These are phyloP conservation scores for Lacerta agilis DNA, from an alignment of 2,797 vertebrate genomes.

Conservation along the genomic window DNA sequence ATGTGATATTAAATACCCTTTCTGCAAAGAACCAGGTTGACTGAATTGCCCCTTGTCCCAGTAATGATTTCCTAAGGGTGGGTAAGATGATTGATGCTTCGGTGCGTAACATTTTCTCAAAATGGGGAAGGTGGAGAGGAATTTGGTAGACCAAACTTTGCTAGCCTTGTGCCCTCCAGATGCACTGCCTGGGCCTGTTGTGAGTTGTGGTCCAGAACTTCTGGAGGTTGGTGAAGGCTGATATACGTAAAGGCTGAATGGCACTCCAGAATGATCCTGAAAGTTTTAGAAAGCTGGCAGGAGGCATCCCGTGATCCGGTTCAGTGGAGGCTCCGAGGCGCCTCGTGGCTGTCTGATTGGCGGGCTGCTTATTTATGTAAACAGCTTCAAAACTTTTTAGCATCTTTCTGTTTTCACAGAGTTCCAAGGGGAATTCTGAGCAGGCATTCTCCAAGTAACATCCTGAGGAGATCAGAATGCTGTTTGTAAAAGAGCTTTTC, in stretches of 20 bases:
- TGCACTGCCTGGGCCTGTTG: too few relatives aligned
- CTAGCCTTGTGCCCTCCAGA: too few relatives aligned
- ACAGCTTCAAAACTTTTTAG: background rate
- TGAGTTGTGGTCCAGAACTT: too few relatives aligned
- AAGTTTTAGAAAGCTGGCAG: background rate
- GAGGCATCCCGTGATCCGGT: background rate
- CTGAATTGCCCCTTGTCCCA: background rate
- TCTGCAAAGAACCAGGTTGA: background rate
- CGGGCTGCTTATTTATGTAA: slow-evolving; percentile 18
- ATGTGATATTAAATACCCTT: background rate
- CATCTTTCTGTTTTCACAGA: slow-evolving; percentile 11
- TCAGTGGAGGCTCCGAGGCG: slow-evolving; percentile 5
- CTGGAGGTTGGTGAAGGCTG: too few relatives aligned
- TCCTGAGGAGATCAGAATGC: slow-evolving; percentile 38
- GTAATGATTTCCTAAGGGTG: background rate
- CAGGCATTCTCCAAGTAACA: slow-evolving; percentile 45
- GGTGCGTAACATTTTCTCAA: background rate
- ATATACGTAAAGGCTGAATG: background rate
- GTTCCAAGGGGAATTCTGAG: slow-evolving; percentile 42
- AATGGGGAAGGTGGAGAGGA: background rate
- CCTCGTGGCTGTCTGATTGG: background rate
- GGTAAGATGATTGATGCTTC: background rate
- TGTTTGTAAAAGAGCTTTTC: slow-evolving; percentile 38
- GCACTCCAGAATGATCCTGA: background rate
- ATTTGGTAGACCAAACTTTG: too few relatives aligned